A percentile compares a stretch with the other conserved stretches of the same genome.
Conservation (phyloP, 2,113 vertebrate species). For the Caranx melampygus region DNA sequence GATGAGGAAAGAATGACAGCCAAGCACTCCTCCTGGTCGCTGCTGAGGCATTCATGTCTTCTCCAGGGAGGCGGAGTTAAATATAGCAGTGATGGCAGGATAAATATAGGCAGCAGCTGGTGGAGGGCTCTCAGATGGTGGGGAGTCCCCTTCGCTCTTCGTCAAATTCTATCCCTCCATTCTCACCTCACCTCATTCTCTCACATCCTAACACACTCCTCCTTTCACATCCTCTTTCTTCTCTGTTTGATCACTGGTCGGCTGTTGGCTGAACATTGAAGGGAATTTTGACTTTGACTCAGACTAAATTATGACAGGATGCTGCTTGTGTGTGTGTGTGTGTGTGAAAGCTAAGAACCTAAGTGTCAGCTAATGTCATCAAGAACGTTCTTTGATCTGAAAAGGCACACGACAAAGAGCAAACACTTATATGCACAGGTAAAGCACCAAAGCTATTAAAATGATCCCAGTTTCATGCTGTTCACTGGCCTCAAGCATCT, state of each 20-base stretch:
- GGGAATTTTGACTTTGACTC: too few species aligned
- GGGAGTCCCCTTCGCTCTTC: constrained; percentile 60
- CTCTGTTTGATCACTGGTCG: background rate
- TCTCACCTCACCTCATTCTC: background rate
- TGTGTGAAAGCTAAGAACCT: background rate
- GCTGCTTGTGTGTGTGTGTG: too few species aligned
- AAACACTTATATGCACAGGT: too few species aligned
- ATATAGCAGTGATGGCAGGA: constrained; percentile 44
- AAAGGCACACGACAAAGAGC: too few species aligned
- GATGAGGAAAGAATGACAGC: background rate
- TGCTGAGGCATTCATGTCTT: constrained; percentile 7
- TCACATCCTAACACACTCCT: background rate
- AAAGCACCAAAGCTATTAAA: too few species aligned
- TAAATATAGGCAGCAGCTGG: constrained; percentile 71
- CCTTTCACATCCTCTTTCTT: background rate
- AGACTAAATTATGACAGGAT: background rate
- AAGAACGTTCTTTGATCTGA: background rate
- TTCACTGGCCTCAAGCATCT: too few species aligned
- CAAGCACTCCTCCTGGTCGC: background rate
- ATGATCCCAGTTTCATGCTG: too few species aligned
- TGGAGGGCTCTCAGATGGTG: constrained; percentile 20
- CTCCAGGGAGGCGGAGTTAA: constrained; percentile 36
- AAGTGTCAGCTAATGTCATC: background rate
- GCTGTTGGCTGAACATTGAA: background rate
- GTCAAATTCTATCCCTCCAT: background rate